Evolutionary conservation across 2,797 vertebrate species (phyloP), one percentile per base, ranked within the genome.

Genomic region (Squalus acanthias): DNA sequence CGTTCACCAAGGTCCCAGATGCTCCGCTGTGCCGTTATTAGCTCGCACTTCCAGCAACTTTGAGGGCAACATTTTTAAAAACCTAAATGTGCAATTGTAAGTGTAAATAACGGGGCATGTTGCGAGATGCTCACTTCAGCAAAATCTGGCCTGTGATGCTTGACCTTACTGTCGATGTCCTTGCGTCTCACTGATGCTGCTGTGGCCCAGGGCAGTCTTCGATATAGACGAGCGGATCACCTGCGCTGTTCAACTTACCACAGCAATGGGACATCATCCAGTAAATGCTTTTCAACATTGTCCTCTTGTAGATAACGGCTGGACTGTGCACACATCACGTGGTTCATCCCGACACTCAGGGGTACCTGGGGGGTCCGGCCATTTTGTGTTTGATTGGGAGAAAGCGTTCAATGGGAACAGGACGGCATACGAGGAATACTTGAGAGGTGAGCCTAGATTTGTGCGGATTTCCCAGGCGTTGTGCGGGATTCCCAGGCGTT

Each of bases 341-440:
- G 15, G 39, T 46, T 95, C 94, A 17, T 60, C 94, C 26, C 46
- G 70, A 8, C 46, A 4, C 10, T 53, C 70, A 8, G 4, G 24
- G 1, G 22, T 8, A 8, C 63, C 63, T 65, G 91, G 65, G 17
- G 91, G 1, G 2, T 9, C 46, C 29, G 70, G 24, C 10, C 29
- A 24, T 69, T 20, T n/a, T 3, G 69, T 10, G 94, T 74, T 72
- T 22, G 94, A 95, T 15, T 95, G 94, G 94, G 69, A 95, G 94
- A 95, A 72, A n/a, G 94, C 50, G 24, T 95, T 95, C 72, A 60
- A 74, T 13, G 70, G 94, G 50, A 95, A 95, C 70, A 72, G 70
- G 46, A 60, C 94, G 15, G 94, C 94, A 4, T 95, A 95, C 6
- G 94, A 95, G 70, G 46, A 95, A n/a, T 95, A 74, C 29, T 26